Base-by-base conservation (phyloP, 2,113 vertebrate genomes). In the Emydocephalus ijimae region DNA sequence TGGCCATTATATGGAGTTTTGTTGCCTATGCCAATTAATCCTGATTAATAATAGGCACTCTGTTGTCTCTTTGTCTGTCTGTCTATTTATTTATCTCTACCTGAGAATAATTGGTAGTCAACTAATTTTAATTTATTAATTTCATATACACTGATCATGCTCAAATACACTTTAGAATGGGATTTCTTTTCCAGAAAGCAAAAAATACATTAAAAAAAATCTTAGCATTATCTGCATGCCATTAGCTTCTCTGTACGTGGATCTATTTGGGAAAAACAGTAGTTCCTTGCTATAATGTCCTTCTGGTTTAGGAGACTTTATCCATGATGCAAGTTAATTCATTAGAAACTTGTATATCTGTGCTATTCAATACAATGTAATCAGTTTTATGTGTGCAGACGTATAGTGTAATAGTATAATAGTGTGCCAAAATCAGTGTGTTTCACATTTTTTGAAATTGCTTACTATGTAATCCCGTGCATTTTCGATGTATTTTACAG, bases 151-250 rank as follows among this genome's bases (percentile, higher is more conserved):
- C 2, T 45, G 1, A 1, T 43, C 86, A 54, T 43, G 34, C n/a
- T 93, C 85, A 88, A 74, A 43, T 57, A 11, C 23, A 29, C 90
- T 97, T 94, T 89, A 96, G 95, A 93, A 61, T 93, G 95, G 90
- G 93, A 89, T 95, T 93, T 94, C 94, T 96, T 97, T 94, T 95
- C 94, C 92, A 93, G 91, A 96, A 97, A 95, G 55, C 90, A 92
- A 92, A 92, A 92, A 89, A 93, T 11, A 52, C 8, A 52, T 52
- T 48, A 0, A 8, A 92, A 48, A 93, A 92, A 8, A 43, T 20
- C 34, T 21, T 81, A 43, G 34, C 34, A 20, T 81, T 81, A 81
- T 81, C 34, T 43, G 69, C 34, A 43, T 21, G 18, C 34, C 95
- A 95, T 96, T 96, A 96, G 94, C 95, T 97, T 96, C 92, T 96